Conservation (phyloP, 2,797 vertebrate species). For the Melanitta fusca region DNA sequence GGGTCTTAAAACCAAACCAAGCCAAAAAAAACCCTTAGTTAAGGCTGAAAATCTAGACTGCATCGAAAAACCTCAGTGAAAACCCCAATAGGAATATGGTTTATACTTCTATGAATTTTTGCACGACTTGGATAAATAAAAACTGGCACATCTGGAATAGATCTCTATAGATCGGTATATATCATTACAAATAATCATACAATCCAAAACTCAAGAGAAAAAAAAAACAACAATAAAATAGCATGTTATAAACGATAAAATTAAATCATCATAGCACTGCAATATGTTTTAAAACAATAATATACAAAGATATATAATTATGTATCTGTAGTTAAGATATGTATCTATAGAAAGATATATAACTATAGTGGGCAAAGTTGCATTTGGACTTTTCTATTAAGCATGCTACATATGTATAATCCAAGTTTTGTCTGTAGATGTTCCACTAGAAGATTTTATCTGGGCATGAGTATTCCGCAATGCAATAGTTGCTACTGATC, state of each 20-base stretch:
- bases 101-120: neutral
- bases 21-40: neutral
- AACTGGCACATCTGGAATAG: neutral
- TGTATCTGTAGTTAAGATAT: neutral
- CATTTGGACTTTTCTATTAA: neutral
- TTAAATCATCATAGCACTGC: neutral
- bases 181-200: neutral
- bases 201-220: neutral
- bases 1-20: neutral
- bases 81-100: neutral
- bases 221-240: neutral
- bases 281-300: neutral
- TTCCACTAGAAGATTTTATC: neutral
- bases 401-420: neutral
- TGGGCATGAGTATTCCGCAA: neutral
- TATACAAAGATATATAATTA: neutral
- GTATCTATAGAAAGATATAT: neutral
- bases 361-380: neutral
- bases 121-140: neutral
- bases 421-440: neutral
- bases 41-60: neutral
- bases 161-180: neutral
- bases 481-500: neutral
- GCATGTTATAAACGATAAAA: neutral
- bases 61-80: neutral